Conservation (phyloP, 2,888 invertebrate species). For the Baronia brevicornis region DNA sequence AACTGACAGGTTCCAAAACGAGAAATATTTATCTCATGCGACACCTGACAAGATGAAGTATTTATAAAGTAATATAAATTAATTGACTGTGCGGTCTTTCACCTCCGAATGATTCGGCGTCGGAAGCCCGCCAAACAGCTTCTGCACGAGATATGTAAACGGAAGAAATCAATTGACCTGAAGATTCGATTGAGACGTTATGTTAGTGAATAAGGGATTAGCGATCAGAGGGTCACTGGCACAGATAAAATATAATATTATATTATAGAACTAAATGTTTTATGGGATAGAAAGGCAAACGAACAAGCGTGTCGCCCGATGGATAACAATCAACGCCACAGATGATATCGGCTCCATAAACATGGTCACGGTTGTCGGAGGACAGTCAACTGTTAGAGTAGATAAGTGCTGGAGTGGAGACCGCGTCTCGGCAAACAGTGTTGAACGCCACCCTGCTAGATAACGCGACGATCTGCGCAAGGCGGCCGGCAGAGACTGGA, state of each 20-base stretch:
- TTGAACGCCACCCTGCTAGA: no score
- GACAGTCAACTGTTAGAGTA: no score
- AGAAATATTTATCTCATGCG: no score
- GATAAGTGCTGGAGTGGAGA: no score
- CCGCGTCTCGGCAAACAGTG: no score
- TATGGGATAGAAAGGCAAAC: no score
- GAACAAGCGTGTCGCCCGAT: no score
- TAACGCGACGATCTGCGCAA: no score
- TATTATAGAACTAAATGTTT: no score
- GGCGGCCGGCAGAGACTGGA: no score
- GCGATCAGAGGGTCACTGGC: conserved; percentile 2
- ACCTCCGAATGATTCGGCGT: conserved; percentile 1
- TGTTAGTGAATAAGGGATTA: conserved; percentile 13
- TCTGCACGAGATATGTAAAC: conserved; percentile 19
- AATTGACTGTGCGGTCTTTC: conserved; percentile 4
- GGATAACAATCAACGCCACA: conserved; percentile 3
- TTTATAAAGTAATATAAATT: neutral
- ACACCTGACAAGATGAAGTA: neutral
- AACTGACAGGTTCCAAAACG: no score
- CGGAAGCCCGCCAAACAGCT: conserved; percentile 1
- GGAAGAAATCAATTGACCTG: conserved; percentile 23
- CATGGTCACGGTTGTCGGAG: conserved; percentile 10
- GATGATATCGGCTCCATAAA: conserved; percentile 11
- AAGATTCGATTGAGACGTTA: conserved; percentile 25
- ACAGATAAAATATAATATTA: conserved; percentile 1